Conservation (phyloP, 2,888 invertebrate genomes). For the Epinotia brunnichana region DNA sequence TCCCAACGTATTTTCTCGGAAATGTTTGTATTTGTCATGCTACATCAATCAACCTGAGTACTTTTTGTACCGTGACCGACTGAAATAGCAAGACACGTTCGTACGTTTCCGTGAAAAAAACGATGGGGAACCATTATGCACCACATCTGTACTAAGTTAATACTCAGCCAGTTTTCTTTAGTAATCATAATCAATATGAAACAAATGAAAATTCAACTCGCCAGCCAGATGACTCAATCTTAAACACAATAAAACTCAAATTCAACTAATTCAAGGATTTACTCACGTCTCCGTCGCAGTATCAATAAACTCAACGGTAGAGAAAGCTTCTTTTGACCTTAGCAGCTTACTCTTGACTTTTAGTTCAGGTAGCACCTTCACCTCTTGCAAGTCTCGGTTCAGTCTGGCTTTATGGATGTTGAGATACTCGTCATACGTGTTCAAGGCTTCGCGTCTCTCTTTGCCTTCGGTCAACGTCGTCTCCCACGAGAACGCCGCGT, state of each 20-base stretch:
- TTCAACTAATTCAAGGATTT: background rate
- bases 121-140: no score
- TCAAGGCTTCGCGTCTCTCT: slow-evolving; percentile 76
- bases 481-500: slow-evolving; percentile 83
- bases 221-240: background rate
- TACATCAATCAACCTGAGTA: no score
- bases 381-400: slow-evolving; percentile 55
- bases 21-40: no score
- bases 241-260: background rate
- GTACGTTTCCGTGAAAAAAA: no score
- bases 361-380: slow-evolving; percentile 9
- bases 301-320: slow-evolving; percentile 14
- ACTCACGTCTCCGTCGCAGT: background rate
- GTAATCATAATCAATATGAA: no score
- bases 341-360: background rate
- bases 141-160: no score
- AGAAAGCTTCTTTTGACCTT: background rate
- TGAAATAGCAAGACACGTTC: no score
- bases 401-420: slow-evolving; percentile 67
- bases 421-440: slow-evolving; percentile 67
- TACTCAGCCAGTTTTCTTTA: no score
- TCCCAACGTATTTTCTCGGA: no score
- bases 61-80: no score
- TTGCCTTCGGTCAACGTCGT: slow-evolving; percentile 79
- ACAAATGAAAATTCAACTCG: background rate